Conservation (phyloP, 2,113 vertebrate species). For the Erythrocercus mccallii region DNA sequence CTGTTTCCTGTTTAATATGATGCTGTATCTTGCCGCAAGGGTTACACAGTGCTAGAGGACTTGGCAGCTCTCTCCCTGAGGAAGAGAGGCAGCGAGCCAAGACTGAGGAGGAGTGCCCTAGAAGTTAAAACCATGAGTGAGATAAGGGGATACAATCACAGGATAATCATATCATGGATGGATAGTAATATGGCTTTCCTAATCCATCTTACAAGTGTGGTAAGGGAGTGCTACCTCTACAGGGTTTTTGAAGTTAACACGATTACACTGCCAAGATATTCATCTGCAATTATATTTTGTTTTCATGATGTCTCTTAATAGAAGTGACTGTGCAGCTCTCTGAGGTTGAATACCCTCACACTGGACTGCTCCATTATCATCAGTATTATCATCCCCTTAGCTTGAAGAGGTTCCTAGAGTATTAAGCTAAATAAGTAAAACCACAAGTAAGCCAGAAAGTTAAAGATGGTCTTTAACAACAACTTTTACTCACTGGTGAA, state of each 20-base stretch:
- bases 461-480: not conserved
- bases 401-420: not conserved
- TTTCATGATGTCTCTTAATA: not conserved
- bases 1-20: not conserved
- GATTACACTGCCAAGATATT: not conserved
- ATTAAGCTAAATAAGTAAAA: not conserved
- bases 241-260: not conserved
- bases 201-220: not conserved
- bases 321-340: not conserved
- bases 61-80: not conserved
- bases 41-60: not conserved
- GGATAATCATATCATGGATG: not conserved
- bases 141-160: not conserved
- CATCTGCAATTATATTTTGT: not conserved
- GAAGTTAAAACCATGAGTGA: not conserved
- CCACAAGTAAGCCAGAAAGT: not conserved
- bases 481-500: not conserved
- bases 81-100: not conserved
- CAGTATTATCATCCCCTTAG: not conserved
- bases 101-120: not conserved
- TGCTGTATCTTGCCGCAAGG: not conserved
- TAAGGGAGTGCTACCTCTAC: not conserved
- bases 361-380: not conserved
- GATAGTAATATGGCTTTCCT: not conserved
- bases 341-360: not conserved